phyloP scores from a whole-genome alignment of 92 coral and sea anemone genomes.

The Parazoanthus darwini region DNA sequence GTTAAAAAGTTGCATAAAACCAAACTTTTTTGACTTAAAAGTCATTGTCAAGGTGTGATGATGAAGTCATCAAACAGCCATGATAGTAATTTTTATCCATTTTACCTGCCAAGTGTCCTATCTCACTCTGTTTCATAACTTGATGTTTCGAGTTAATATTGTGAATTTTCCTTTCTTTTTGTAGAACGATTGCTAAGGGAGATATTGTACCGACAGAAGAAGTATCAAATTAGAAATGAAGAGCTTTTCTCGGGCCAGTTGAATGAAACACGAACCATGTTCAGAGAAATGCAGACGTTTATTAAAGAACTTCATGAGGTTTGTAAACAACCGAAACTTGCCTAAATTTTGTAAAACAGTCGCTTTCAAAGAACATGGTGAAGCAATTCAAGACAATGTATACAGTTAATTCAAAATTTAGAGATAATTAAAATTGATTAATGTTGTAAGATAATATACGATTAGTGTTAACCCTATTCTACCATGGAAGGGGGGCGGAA shows the following conservation, averaged over 20 bases:
- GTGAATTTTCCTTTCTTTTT: background rate
- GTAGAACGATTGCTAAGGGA: constrained; percentile 14
- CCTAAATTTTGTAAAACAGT: background rate
- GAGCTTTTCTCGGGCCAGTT: background rate
- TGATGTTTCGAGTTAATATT: background rate
- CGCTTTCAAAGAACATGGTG: background rate
- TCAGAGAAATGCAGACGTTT: constrained; percentile 23
- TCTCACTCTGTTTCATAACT: too few species aligned
- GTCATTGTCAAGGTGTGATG: too few species aligned
- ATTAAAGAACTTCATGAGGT: constrained; percentile 18
- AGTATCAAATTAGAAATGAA: constrained; percentile 17
- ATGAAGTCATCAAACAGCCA: too few species aligned
- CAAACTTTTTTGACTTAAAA: too few species aligned
- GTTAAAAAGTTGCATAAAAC: too few species aligned
- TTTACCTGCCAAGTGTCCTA: too few species aligned
- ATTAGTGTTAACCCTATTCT: too few species aligned
- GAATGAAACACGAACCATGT: background rate
- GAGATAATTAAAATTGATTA: too few species aligned
- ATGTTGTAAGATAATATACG: too few species aligned
- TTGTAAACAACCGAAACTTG: background rate
- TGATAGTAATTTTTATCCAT: too few species aligned
- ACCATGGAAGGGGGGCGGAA: too few species aligned
- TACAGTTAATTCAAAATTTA: background rate
- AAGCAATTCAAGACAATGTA: background rate
- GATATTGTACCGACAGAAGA: constrained; percentile 23